Conservation (phyloP, 2,113 vertebrate species). For the Clinocottus analis region DNA sequence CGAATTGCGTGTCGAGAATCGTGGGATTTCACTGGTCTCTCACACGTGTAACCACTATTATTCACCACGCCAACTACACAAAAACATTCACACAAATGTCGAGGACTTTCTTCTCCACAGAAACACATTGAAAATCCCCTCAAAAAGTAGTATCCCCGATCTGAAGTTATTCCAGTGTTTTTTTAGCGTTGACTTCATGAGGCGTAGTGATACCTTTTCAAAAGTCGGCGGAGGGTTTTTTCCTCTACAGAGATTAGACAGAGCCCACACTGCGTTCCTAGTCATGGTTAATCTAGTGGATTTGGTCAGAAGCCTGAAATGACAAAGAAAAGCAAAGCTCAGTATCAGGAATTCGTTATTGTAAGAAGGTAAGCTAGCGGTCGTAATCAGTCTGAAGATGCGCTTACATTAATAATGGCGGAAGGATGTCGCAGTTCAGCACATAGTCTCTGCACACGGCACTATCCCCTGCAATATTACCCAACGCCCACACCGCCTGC, state of each 20-base stretch:
- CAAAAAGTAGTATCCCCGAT: not conserved
- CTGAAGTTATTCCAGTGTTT: not conserved
- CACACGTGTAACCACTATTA: not conserved
- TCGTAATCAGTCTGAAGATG: not conserved
- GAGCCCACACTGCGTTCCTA: constrained; percentile 97
- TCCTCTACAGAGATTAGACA: constrained; percentile 98
- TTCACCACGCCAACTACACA: not conserved
- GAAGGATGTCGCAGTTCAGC: constrained; percentile 96
- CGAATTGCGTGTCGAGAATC: no score
- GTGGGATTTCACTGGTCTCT: no score
- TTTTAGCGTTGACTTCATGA: not conserved
- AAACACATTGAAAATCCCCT: not conserved
- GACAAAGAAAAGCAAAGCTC: not conserved
- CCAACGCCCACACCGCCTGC: constrained; percentile 98
- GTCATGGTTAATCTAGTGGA: constrained; percentile 97
- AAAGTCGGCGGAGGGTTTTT: constrained; percentile 97
- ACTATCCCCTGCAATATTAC: constrained; percentile 98
- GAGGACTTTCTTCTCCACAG: not conserved
- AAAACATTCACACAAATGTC: not conserved
- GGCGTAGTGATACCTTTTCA: constrained; percentile 87
- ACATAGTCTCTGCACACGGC: constrained; percentile 97
- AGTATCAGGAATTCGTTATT: not conserved
- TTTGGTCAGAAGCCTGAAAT: constrained; percentile 93
- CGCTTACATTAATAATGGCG: constrained; percentile 94
- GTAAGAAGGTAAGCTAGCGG: not conserved